These are phyloP conservation scores for Drosophila kanapiae DNA, from an alignment of 1,140 invertebrate species.

Conservation along the genomic window DNA sequence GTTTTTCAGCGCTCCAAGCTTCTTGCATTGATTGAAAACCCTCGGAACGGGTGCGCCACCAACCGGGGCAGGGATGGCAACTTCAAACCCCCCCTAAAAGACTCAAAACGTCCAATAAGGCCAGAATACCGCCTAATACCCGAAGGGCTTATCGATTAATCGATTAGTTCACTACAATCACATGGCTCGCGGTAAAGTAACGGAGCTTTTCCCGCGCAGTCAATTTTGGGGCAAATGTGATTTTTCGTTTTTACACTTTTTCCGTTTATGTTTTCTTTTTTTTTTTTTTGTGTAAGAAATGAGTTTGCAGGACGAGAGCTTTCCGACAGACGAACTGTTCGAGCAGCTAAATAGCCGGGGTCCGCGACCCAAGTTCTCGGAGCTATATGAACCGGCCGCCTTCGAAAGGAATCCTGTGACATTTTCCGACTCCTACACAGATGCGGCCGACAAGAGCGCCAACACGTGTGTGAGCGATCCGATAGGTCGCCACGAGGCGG, in stretches of 20 bases:
- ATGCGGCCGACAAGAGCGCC: slow-evolving; percentile 50
- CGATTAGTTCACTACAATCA: neutral
- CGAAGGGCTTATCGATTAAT: too few relatives aligned
- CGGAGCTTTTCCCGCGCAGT: slow-evolving; percentile 15
- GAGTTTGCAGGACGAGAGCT: slow-evolving; percentile 66
- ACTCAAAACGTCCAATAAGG: too few relatives aligned
- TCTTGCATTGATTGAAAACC: too few relatives aligned
- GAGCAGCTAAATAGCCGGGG: slow-evolving; percentile 38
- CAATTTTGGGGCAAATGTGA: neutral
- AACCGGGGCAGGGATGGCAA: too few relatives aligned
- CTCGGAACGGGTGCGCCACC: too few relatives aligned
- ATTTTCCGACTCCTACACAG: slow-evolving; percentile 52
- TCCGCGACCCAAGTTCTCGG: slow-evolving; percentile 26
- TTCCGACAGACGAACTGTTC: slow-evolving; percentile 59
- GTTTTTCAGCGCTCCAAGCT: too few relatives aligned
- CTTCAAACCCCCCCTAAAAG: too few relatives aligned
- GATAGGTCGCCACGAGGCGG: slow-evolving; percentile 33
- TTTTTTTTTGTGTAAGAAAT: slow-evolving; percentile 16
- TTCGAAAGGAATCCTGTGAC: slow-evolving; percentile 46
- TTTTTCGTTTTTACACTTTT: neutral
- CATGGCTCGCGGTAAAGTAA: neutral
- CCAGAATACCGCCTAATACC: too few relatives aligned
- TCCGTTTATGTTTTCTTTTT: too few relatives aligned
- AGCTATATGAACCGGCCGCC: slow-evolving; percentile 40
- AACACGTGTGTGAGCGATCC: slow-evolving; percentile 69